Conservation (phyloP, 2,797 vertebrate species). For the Lates japonicus region DNA sequence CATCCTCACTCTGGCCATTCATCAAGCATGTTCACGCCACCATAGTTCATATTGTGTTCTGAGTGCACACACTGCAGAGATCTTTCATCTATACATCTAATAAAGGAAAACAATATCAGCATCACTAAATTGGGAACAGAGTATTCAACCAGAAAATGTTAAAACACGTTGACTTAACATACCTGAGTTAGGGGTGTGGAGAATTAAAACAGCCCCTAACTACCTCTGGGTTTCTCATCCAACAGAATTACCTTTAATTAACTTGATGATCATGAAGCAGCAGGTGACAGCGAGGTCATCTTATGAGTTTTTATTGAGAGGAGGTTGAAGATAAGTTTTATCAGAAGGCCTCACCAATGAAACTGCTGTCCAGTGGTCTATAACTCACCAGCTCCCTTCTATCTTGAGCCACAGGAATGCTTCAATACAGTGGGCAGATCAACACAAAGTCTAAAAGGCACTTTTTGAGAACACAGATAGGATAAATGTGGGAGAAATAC, state of each 20-base stretch:
- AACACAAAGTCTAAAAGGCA: slow-evolving; percentile 30
- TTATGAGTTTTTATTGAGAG: slow-evolving; percentile 39
- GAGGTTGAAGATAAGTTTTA: slow-evolving; percentile 35
- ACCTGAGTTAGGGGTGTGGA: background rate
- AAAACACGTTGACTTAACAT: slow-evolving; percentile 4
- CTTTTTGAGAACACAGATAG: slow-evolving; percentile 27
- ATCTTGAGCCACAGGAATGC: slow-evolving; percentile 62
- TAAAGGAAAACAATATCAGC: no score
- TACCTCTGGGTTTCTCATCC: background rate
- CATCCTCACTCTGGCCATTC: slow-evolving; percentile 9
- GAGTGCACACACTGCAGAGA: background rate
- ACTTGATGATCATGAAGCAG: background rate
- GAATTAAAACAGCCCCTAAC: background rate
- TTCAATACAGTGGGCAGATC: slow-evolving; percentile 53
- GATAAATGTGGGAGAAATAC: slow-evolving; percentile 25
- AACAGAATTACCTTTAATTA: background rate
- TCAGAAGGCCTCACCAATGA: slow-evolving; percentile 34
- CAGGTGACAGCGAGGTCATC: slow-evolving; percentile 50
- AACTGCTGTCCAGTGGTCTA: slow-evolving; percentile 41
- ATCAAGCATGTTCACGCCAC: background rate
- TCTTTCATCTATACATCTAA: no score
- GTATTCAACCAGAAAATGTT: slow-evolving; percentile 19
- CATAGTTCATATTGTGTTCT: no score
- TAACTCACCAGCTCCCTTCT: slow-evolving; percentile 57
- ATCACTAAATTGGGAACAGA: background rate